Evolutionary conservation across 2,888 invertebrate species (phyloP).

Genomic region (Luperina testacea): DNA sequence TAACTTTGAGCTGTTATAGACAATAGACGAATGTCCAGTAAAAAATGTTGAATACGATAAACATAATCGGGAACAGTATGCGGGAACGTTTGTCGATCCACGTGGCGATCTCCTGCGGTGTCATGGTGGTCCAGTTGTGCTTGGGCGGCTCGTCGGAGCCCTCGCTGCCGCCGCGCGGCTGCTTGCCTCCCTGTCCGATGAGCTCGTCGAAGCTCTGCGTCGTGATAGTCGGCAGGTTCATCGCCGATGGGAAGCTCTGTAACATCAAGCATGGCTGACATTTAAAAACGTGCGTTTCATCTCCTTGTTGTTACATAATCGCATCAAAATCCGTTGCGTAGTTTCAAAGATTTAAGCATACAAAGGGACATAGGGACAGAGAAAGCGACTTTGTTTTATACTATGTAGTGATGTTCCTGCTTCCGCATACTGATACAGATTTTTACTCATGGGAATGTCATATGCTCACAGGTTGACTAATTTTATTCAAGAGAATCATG

Average conservation of each 20-base stretch:
- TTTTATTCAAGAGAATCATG: slow-evolving; percentile 12
- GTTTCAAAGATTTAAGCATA: no score
- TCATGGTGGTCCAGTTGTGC: slow-evolving; percentile 94
- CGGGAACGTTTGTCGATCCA: slow-evolving; percentile 96
- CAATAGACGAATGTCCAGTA: slow-evolving; percentile 95
- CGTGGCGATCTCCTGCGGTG: slow-evolving; percentile 96
- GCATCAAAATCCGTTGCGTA: no score
- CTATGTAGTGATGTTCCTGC: no score
- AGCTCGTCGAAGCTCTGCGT: slow-evolving; percentile 92
- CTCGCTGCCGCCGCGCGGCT: slow-evolving; percentile 77
- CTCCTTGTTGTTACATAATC: background rate
- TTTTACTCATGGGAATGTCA: slow-evolving; percentile 16
- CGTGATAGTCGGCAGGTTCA: slow-evolving; percentile 92
- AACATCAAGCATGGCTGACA: slow-evolving; percentile 60
- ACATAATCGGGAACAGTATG: slow-evolving; percentile 93
- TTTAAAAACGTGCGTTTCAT: background rate
- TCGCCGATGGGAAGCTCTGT: slow-evolving; percentile 92
- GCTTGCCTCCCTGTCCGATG: slow-evolving; percentile 74
- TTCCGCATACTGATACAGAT: slow-evolving; percentile 34
- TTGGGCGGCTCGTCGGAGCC: slow-evolving; percentile 82
- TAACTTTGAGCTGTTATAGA: slow-evolving; percentile 69
- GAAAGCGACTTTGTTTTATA: no score
- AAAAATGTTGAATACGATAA: slow-evolving; percentile 94
- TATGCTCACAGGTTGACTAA: background rate
- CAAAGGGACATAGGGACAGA: no score